Conservation (phyloP, 2,113 vertebrate species). For the Calidris pygmaea region DNA sequence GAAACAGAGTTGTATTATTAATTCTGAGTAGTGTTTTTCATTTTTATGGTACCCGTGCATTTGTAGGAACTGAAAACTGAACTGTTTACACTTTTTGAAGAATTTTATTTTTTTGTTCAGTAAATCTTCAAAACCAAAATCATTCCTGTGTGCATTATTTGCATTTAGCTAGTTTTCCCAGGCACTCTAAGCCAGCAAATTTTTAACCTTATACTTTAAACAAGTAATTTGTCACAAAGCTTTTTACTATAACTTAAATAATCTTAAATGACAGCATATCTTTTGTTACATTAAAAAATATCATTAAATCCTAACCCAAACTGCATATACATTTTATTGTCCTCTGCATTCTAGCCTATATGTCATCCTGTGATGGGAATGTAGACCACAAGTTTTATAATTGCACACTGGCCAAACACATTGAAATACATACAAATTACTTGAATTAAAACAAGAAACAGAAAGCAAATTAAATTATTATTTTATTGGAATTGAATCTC, state of each 20-base stretch:
- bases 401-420: background rate
- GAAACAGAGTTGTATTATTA: background rate
- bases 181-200: background rate
- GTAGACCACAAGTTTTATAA: background rate
- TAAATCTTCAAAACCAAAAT: background rate
- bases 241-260: background rate
- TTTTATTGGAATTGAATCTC: background rate
- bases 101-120: background rate
- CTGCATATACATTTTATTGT: background rate
- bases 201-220: background rate
- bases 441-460: background rate
- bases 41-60: background rate
- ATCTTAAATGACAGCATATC: background rate
- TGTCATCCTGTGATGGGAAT: background rate
- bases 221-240: background rate
- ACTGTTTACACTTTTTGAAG: background rate
- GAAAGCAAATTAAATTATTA: background rate
- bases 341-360: background rate
- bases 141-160: background rate
- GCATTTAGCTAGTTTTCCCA: background rate
- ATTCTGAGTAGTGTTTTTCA: background rate
- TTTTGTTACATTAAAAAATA: background rate
- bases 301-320: background rate
- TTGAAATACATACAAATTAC: background rate
- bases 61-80: background rate